A percentile compares a stretch with the other conserved stretches of the same genome.
These are phyloP conservation scores for Galerucella calmariensis DNA, from an alignment of 2,888 invertebrate species.

Conservation along the genomic window DNA sequence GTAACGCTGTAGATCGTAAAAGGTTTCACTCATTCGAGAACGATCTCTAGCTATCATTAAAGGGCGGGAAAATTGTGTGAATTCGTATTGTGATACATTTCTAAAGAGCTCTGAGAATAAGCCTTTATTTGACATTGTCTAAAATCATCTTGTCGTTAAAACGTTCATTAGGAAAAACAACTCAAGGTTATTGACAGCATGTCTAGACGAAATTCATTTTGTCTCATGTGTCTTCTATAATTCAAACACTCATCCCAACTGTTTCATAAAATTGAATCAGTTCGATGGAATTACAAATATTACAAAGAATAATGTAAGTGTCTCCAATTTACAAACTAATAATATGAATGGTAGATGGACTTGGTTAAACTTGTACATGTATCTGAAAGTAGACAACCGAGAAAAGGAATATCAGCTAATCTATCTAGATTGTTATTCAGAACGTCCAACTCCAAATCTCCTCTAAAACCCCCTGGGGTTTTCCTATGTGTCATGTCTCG, in stretches of 20 bases:
- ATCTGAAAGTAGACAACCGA: constrained; percentile 28
- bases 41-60: constrained; percentile 24
- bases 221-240: too few species aligned
- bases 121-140: constrained; percentile 27
- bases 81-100: constrained; percentile 31
- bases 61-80: constrained; percentile 34
- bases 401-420: constrained; percentile 34
- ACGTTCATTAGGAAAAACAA: not conserved
- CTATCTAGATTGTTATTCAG: constrained; percentile 48
- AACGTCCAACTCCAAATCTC: constrained; percentile 37
- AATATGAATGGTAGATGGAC: not conserved
- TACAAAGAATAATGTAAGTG: too few species aligned
- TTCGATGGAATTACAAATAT: too few species aligned
- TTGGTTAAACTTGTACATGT: too few species aligned
- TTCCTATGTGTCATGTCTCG: constrained; percentile 46
- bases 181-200: too few species aligned
- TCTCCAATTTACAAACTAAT: too few species aligned
- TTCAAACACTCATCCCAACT: too few species aligned
- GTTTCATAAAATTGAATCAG: too few species aligned
- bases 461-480: constrained; percentile 44
- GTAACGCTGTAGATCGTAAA: constrained; percentile 21
- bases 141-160: constrained; percentile 18
- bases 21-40: constrained; percentile 21
- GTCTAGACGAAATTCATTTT: too few species aligned
- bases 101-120: constrained; percentile 25